Percentiles rank a stretch among this genome's conserved stretches.
These are phyloP conservation scores for Falco concolor DNA, from an alignment of 2,797 vertebrate species.

Conservation along the genomic window DNA sequence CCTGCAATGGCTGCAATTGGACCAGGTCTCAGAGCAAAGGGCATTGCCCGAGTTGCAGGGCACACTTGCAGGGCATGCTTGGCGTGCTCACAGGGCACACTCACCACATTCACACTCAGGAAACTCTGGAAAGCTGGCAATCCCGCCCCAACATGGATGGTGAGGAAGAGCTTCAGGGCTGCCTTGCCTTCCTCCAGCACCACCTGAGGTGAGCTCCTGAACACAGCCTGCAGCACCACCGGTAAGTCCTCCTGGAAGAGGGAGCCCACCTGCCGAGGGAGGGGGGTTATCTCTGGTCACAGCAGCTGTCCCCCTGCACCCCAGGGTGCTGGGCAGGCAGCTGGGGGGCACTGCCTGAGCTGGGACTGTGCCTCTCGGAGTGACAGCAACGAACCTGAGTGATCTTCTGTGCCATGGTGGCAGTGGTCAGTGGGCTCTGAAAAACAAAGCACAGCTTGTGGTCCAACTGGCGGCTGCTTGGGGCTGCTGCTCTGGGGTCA, in stretches of 20 bases:
- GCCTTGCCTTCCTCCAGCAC: conserved; percentile 40
- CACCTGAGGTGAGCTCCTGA: not conserved
- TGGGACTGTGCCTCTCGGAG: accelerated
- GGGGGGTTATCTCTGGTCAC: not conserved
- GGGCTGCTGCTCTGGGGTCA: not conserved
- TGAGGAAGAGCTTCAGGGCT: conserved; percentile 15
- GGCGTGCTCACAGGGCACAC: not conserved
- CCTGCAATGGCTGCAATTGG: accelerated
- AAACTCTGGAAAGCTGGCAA: not conserved
- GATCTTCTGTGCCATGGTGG: not conserved
- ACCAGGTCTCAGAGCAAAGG: not conserved
- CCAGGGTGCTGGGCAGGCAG: not conserved
- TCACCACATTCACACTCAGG: not conserved
- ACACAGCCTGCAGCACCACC: not conserved
- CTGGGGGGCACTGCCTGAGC: accelerated
- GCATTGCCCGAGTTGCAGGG: not conserved
- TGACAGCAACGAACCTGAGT: not conserved
- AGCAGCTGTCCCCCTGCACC: accelerated
- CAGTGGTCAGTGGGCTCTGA: conserved; percentile 23
- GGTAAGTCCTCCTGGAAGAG: conserved; percentile 38
- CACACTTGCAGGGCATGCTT: accelerated
- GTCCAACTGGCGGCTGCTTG: accelerated
- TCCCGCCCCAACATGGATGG: not conserved
- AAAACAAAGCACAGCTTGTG: not conserved
- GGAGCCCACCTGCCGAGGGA: not conserved